Percentiles rank a stretch among this genome's conserved stretches.
These are phyloP conservation scores for Cataglyphis hispanica DNA, from an alignment of 1,140 invertebrate genomes.

Conservation along the genomic window DNA sequence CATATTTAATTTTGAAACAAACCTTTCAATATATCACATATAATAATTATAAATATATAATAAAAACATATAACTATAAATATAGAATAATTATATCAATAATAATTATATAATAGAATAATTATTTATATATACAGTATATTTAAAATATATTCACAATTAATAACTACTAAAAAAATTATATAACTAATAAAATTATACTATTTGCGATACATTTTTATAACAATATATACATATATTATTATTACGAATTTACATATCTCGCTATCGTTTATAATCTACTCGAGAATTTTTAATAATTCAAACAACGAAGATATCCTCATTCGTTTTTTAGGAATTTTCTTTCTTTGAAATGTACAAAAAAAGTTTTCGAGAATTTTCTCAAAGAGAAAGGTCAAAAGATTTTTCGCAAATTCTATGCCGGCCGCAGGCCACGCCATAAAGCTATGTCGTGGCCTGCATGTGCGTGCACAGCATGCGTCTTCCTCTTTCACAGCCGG, in stretches of 20 bases:
- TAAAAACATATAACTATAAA: too few species aligned
- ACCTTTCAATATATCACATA: too few species aligned
- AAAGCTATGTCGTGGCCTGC: conserved; percentile 19
- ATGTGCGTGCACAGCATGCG: conserved; percentile 61
- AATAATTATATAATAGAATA: too few species aligned
- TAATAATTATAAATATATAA: too few species aligned
- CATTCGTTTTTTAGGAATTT: neutral
- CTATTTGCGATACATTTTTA: neutral
- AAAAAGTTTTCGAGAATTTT: conserved; percentile 1
- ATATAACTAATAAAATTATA: neutral
- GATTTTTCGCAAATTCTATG: conserved; percentile 35
- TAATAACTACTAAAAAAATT: too few species aligned
- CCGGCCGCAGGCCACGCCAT: neutral
- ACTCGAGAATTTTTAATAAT: neutral
- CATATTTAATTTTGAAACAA: too few species aligned
- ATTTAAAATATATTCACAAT: neutral
- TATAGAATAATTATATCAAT: too few species aligned
- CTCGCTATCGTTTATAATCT: neutral
- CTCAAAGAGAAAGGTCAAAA: neutral
- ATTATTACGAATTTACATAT: neutral
- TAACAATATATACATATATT: neutral
- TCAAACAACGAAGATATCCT: neutral
- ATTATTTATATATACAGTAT: too few species aligned
- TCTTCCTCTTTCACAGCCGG: conserved; percentile 62
- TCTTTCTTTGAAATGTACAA: neutral